Percentiles rank a stretch among this genome's conserved stretches.
Evolutionary conservation across 2,113 vertebrate genomes (phyloP).

Genomic region (Ascaphus truei): DNA sequence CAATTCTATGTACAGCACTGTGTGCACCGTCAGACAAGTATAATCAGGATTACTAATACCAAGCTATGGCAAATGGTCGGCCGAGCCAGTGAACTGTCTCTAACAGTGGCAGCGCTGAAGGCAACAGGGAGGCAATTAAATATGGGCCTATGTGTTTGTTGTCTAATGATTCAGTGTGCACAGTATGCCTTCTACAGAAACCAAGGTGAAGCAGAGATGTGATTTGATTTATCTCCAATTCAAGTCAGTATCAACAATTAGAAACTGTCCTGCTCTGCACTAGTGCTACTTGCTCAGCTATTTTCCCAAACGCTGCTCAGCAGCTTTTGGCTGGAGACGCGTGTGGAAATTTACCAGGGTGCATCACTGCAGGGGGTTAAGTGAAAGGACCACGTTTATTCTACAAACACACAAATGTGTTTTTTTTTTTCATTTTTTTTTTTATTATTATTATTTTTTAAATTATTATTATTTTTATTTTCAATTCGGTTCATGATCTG

Average conservation of each 20-base stretch:
- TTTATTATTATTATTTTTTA: slow-evolving; percentile 14
- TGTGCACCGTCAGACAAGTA: too few species aligned
- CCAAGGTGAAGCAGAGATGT: slow-evolving; percentile 9
- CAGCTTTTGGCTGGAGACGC: too few species aligned
- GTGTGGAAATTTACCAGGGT: background rate
- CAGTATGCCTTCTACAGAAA: slow-evolving; percentile 5
- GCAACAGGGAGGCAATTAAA: too few species aligned
- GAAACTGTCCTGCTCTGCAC: too few species aligned
- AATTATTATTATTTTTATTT: slow-evolving; percentile 19
- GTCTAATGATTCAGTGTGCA: slow-evolving; percentile 8
- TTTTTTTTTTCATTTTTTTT: slow-evolving; percentile 21
- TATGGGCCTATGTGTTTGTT: slow-evolving; percentile 16
- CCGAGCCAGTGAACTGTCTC: too few species aligned
- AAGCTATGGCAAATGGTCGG: too few species aligned
- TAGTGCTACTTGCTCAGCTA: too few species aligned
- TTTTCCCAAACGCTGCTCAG: too few species aligned
- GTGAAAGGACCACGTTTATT: background rate
- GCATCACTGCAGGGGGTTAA: background rate
- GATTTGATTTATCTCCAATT: background rate
- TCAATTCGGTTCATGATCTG: slow-evolving; percentile 13
- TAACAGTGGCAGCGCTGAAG: too few species aligned
- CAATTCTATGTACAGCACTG: too few species aligned
- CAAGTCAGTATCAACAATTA: background rate
- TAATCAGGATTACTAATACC: too few species aligned
- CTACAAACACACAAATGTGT: slow-evolving; percentile 1